A percentile compares a stretch with the other conserved stretches of the same genome.
These are phyloP conservation scores for Oryzias dopingdopingensis DNA, from an alignment of 2,797 vertebrate genomes.

Conservation along the genomic window DNA sequence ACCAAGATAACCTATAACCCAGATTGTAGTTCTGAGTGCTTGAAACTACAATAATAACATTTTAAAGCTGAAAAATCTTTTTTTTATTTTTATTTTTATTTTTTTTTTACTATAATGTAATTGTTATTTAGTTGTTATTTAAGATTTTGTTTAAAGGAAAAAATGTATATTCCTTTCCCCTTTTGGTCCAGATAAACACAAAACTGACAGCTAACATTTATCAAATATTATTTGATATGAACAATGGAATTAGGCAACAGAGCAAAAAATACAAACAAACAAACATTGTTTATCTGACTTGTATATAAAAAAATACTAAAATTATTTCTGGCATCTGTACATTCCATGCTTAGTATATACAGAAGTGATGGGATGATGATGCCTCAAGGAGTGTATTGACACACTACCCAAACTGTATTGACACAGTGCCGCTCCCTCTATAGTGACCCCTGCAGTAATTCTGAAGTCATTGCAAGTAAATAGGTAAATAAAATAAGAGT, in stretches of 20 bases:
- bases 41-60: not conserved
- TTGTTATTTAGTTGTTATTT: too few species aligned
- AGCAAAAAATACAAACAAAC: slow-evolving; percentile 29
- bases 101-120: not conserved
- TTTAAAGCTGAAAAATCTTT: not conserved
- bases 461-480: too few species aligned
- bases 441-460: too few species aligned
- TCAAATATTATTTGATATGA: slow-evolving; percentile 32
- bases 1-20: slow-evolving; percentile 6
- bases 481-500: too few species aligned
- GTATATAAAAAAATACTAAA: slow-evolving; percentile 33
- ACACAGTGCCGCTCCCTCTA: too few species aligned
- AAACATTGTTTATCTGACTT: slow-evolving; percentile 25
- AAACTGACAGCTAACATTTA: slow-evolving; percentile 25
- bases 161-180: too few species aligned
- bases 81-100: not conserved
- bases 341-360: slow-evolving; percentile 46
- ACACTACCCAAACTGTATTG: too few species aligned
- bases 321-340: slow-evolving; percentile 61
- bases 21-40: slow-evolving; percentile 4
- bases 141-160: too few species aligned
- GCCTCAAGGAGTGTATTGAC: too few species aligned
- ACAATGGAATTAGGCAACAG: slow-evolving; percentile 48
- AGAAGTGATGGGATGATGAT: too few species aligned
- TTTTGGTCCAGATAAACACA: too few species aligned